Conservation (phyloP, 2,113 vertebrate species). For the Calyptommatus sinebrachiatus region DNA sequence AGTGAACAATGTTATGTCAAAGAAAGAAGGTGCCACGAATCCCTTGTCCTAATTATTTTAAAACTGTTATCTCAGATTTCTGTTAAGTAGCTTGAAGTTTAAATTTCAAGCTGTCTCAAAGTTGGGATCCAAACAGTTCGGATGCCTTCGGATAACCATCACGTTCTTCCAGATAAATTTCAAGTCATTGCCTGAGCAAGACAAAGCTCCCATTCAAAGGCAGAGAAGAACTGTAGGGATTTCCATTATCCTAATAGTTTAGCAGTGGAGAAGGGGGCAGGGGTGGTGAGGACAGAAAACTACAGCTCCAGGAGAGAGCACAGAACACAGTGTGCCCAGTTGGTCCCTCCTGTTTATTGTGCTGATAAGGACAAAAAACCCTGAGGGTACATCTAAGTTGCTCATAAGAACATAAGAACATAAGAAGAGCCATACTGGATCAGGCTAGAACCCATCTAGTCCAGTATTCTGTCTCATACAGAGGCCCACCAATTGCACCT, state of each 20-base stretch:
- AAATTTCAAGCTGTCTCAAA: conserved; percentile 77
- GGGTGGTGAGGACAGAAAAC: neutral
- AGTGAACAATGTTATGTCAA: conserved; percentile 45
- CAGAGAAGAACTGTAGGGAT: conserved; percentile 63
- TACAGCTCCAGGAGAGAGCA: neutral
- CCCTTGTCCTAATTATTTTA: conserved; percentile 52
- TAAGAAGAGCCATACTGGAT: no score
- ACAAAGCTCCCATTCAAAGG: conserved; percentile 83
- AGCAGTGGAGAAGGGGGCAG: conserved; percentile 27
- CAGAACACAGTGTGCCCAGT: neutral
- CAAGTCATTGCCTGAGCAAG: conserved; percentile 73
- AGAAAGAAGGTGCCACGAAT: conserved; percentile 34
- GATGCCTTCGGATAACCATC: conserved; percentile 80
- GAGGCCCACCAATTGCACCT: no score
- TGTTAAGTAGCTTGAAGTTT: conserved; percentile 77
- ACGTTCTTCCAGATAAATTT: conserved; percentile 76
- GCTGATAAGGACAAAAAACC: conserved; percentile 8
- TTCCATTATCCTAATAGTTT: conserved; percentile 71
- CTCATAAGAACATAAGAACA: no score
- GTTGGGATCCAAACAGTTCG: conserved; percentile 70
- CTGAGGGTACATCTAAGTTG: neutral
- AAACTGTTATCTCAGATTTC: conserved; percentile 75
- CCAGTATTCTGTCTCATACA: no score
- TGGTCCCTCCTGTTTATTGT: neutral
- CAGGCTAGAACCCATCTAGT: no score